Base-by-base conservation (phyloP, 2,113 vertebrate species). In the Colaptes auratus region DNA sequence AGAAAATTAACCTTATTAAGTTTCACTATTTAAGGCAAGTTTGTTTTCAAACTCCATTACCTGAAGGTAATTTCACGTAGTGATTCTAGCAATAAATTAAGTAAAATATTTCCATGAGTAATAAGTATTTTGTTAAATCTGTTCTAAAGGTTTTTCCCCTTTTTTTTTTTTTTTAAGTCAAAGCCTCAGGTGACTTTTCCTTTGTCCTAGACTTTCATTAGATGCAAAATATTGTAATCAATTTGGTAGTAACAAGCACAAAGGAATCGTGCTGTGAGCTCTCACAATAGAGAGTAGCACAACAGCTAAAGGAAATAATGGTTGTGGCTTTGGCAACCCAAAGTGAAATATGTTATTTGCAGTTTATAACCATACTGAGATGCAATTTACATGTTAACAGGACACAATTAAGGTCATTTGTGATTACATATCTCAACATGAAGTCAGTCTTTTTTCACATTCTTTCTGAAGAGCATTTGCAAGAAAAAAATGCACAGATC, bases 291-390 rank as follows among this genome's bases (percentile, higher is more conserved):
- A 96, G 87, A n/a, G 80, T 24, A 91, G 74, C 30, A 87, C 65
- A 93, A 90, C 20, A 88, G 91, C 73, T n/a, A n/a, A 69, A 84
- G 76, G 90, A 93, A 93, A 53, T 50, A 96, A 90, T 71, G 87
- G 46, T 31, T 66, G 91, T 91, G 92, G 66, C 90, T 96, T 74
- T 85, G 44, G 96, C 56, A 96, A 97, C 89, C 48, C 77, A 91
- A 95, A 96, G 85, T 91, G 88, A 97, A 97, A 95, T 86, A 75
- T 31, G 31, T 94, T 70, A 94, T 95, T 96, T 97, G 88, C 95
- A 96, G 55, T 90, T 97, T 97, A 91, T 96, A 95, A 93, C 84
- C 77, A 74, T 72, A 95, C 58, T 71, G 82, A 96, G 95, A 96
- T 76, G 72, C 86, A 96, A 95, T 96, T 97, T 97, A 87, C 71